Conservation (phyloP, 2,888 invertebrate species). For the Netelia virgata region DNA sequence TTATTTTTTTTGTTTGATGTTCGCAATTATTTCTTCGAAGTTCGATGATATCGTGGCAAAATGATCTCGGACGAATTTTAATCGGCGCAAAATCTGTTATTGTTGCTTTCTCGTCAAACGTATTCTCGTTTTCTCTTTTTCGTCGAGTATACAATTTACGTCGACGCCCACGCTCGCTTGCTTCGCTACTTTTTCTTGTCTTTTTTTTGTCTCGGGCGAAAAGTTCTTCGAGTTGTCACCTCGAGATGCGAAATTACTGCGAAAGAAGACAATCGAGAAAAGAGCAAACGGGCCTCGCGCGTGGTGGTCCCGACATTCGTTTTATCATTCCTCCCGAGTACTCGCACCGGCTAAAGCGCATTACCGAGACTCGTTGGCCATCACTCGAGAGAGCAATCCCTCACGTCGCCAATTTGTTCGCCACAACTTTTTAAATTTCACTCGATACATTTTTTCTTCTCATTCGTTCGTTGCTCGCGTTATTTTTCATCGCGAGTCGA, state of each 20-base stretch:
- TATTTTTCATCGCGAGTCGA: not conserved
- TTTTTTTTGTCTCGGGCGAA: not conserved
- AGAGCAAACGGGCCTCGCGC: slow-evolving; percentile 22
- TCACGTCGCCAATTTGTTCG: slow-evolving; percentile 51
- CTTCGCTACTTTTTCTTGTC: too few relatives aligned
- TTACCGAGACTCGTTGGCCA: not conserved
- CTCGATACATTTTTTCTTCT: slow-evolving; percentile 2
- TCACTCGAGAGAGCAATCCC: slow-evolving; percentile 36
- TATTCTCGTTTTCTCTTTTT: slow-evolving; percentile 39
- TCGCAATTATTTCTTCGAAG: not conserved
- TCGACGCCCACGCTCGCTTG: not conserved
- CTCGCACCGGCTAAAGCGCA: slow-evolving; percentile 24
- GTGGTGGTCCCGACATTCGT: slow-evolving; percentile 47
- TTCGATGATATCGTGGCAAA: not conserved
- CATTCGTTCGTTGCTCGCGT: not conserved
- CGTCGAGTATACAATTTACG: slow-evolving; percentile 45
- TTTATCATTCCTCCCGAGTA: slow-evolving; percentile 50
- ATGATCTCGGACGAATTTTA: not conserved
- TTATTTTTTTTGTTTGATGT: not conserved
- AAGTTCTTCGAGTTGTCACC: slow-evolving; percentile 64
- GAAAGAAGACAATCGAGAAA: slow-evolving; percentile 62
- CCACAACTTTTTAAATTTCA: slow-evolving; percentile 56
- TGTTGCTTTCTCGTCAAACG: not conserved
- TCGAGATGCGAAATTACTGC: slow-evolving; percentile 67
- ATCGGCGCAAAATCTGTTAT: too few relatives aligned